Evolutionary conservation across 1,140 invertebrate genomes (phyloP), one percentile per base, ranked within the genome.

Genomic region (Leptinotarsa texana): DNA sequence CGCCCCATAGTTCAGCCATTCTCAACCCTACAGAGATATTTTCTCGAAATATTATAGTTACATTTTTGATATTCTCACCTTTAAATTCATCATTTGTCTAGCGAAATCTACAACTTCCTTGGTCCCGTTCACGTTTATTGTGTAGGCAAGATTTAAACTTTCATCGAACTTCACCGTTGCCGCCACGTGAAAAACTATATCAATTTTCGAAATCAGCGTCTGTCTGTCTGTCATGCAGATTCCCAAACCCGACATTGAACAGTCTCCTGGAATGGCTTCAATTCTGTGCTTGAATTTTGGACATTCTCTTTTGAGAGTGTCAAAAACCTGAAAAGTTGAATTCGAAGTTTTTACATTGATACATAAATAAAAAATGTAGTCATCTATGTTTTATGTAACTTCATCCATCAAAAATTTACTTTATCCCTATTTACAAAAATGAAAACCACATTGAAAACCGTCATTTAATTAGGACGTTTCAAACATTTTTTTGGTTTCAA

Each of bases 131-230:
- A 92, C 87, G 79, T 93, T 93, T 33, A 90, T 89, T 42, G 87
- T 86, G 22, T 89, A 86, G 0, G 90, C 88, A n/a, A 82, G 71
- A 81, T 91, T 90, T 18, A 97, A 84, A 63, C 90, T 89, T 84
- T 96, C 95, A 83, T 96, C 93, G 85, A 97, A 97, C 81, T 92
- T 91, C 13, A 97, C 90, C n/a, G 94, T 96, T 1, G 96, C 96
- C 2, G 96, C 96, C 5, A 90, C 92, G 82, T 97, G 95, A 83
- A 97, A 95, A n/a, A 97, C 90, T 65, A 96, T 86, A 75, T 91
- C 82, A 13, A 94, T 89, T 69, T 90, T 87, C 6, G 89, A 84
- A 13, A 86, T 84, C 1, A 96, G 82, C 13, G 87, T 82, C 51
- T 87, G 77, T 63, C 86, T 81, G 84, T 94, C 91, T 13, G 83